These are phyloP conservation scores for Gerosis bhagava DNA, from an alignment of 2,888 invertebrate species.

Conservation along the genomic window DNA sequence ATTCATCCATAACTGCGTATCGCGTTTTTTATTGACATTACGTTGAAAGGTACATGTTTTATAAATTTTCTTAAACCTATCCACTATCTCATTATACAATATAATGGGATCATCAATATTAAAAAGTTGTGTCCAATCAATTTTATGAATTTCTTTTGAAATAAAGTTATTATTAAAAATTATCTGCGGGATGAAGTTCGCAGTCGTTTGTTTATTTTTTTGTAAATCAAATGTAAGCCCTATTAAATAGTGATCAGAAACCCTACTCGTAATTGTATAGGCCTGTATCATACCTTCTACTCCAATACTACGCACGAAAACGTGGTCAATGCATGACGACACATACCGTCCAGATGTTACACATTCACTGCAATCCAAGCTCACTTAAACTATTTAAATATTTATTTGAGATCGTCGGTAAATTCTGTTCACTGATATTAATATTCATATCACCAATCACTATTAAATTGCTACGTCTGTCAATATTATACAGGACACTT, in stretches of 20 bases:
- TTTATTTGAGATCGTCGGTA: no score
- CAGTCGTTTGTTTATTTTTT: not conserved
- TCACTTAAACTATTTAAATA: no score
- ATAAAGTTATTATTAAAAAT: not conserved
- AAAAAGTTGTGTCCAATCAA: not conserved
- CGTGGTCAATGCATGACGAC: no score
- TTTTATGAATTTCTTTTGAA: not conserved
- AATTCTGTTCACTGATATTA: no score
- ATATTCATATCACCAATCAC: conserved; percentile 6
- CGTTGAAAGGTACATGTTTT: not conserved
- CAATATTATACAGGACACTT: not conserved
- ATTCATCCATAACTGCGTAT: not conserved
- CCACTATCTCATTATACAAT: not conserved
- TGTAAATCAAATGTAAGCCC: conserved; percentile 3
- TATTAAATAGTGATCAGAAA: conserved; percentile 6
- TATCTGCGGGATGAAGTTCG: not conserved
- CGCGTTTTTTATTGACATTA: not conserved
- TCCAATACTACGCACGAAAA: no score
- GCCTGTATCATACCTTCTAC: no score
- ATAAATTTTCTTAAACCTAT: conserved; percentile 1
- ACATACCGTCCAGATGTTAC: no score
- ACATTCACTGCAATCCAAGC: no score
- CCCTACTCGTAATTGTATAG: not conserved
- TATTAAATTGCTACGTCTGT: not conserved
- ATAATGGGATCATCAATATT: not conserved